Evolutionary conservation across 2,113 vertebrate genomes (phyloP), one percentile per base, ranked within the genome.

Genomic region (Phoxinus phoxinus): DNA sequence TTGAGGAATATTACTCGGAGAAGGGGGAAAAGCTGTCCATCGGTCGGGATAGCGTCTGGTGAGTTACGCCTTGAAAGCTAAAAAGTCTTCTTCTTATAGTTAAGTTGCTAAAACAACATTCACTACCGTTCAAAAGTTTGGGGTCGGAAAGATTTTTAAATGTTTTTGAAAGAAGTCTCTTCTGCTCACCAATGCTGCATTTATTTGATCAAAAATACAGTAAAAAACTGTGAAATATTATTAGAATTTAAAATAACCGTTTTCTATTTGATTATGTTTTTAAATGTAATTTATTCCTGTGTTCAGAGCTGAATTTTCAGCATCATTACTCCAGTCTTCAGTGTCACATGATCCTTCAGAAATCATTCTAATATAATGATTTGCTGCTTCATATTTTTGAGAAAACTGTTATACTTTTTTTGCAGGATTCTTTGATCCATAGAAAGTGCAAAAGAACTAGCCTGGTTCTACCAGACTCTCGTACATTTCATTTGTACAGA

Each of bases 31-130:
- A 96, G 84, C 79, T 97, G 86, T 87, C 91, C 2, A 74, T 63
- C 84, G 93, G 90, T 86, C 91, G 87, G n/a, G 96, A 97, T 89
- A 96, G 92, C 51, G 93, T 98, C 84, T 98, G 97, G 96, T 97
- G 67, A 95, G 95, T 87, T 15, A 1, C n/a, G 1, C 69, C 2
- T 19, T 65, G 10, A 71, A 41, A 71, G 10, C 9, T 5, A 41
- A 37, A 69, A 69, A 32, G 30, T 35, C 30, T 32, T 9, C 19
- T 56, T 3, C 2, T 15, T 27, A 15, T 19, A 32, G 63, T 32
- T 17, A 67, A 17, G 17, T 15, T 19, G 6, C 27, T 67, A 67
- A 67, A 67, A 32, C 27, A 67, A 32, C 27, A 32, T 32, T 19
- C 63, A 8, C 30, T 32, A 19, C 2, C 7, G 27, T 19, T 32